A percentile compares a stretch with the other conserved stretches of the same genome.
These are phyloP conservation scores for Calephelis virginiensis DNA, from an alignment of 1,140 invertebrate genomes.

Conservation along the genomic window DNA sequence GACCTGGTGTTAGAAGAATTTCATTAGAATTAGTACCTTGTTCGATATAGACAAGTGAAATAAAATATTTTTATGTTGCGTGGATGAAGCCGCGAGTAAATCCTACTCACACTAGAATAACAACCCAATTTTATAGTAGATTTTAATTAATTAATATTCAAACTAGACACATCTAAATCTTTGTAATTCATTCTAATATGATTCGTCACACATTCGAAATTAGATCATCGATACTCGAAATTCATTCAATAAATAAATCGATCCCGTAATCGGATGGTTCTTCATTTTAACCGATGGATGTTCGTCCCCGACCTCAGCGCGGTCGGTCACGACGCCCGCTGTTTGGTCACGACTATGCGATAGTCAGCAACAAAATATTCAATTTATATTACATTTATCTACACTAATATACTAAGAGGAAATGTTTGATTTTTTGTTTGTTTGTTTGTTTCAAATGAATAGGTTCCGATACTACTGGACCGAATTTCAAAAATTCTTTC, in stretches of 20 bases:
- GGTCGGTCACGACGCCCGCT: slow-evolving; percentile 30
- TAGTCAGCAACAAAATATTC: slow-evolving; percentile 15
- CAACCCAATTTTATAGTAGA: no score
- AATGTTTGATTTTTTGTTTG: no score
- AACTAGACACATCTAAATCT: not conserved
- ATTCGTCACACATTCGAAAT: slow-evolving; percentile 50
- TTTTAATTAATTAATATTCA: no score
- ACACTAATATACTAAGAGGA: not conserved
- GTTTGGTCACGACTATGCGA: slow-evolving; percentile 14
- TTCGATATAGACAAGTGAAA: no score
- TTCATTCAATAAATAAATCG: slow-evolving; percentile 52
- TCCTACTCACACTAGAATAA: no score
- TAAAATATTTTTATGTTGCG: no score
- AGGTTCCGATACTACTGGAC: no score
- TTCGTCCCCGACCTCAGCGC: slow-evolving; percentile 29
- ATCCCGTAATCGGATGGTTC: slow-evolving; percentile 41
- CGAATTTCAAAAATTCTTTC: no score
- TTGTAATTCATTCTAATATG: slow-evolving; percentile 1
- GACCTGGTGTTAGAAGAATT: no score
- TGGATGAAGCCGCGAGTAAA: no score
- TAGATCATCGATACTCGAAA: slow-evolving; percentile 55
- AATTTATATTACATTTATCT: not conserved
- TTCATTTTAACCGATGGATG: slow-evolving; percentile 51
- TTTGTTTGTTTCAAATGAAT: no score
- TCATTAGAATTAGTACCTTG: no score